A percentile compares a stretch with the other conserved stretches of the same genome.
Conservation (phyloP, 2,113 vertebrate species). For the Myotis lucifugus region DNA sequence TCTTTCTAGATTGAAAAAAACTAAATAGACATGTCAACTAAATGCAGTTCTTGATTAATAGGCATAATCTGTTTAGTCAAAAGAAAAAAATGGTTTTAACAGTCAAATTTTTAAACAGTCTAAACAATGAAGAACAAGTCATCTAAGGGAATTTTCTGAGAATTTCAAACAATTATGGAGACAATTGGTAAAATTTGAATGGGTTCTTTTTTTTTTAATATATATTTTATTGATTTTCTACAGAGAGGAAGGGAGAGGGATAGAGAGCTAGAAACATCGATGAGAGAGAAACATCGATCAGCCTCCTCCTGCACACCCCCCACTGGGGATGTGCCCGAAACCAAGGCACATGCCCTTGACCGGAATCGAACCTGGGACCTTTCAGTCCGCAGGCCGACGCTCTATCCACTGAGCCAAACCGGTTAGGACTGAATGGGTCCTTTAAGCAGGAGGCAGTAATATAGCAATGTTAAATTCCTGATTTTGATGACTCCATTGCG, state of each 20-base stretch:
- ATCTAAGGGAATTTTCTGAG: background rate
- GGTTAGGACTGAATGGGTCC: background rate
- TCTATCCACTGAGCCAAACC: too few species aligned
- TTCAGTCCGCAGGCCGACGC: too few species aligned
- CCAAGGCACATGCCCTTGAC: too few species aligned
- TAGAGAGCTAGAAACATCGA: too few species aligned
- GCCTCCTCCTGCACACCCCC: too few species aligned
- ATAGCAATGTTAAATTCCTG: background rate
- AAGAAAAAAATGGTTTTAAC: background rate
- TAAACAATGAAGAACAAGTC: background rate
- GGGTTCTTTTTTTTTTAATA: background rate
- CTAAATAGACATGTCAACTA: background rate
- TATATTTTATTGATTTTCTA: too few species aligned
- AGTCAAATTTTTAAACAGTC: background rate
- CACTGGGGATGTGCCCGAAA: too few species aligned
- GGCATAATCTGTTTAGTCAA: background rate
- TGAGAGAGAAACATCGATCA: too few species aligned
- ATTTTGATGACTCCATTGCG: background rate
- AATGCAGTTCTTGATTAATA: background rate
- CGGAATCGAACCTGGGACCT: too few species aligned
- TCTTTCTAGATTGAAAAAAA: conserved; percentile 2
- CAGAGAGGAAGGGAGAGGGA: too few species aligned
- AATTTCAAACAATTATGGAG: background rate
- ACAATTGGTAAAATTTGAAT: background rate
- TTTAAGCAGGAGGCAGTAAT: background rate